Percentiles rank a stretch among this genome's conserved stretches.
phyloP scores from a whole-genome alignment of 2,888 invertebrate species.

The Leistus spinibarbis region DNA sequence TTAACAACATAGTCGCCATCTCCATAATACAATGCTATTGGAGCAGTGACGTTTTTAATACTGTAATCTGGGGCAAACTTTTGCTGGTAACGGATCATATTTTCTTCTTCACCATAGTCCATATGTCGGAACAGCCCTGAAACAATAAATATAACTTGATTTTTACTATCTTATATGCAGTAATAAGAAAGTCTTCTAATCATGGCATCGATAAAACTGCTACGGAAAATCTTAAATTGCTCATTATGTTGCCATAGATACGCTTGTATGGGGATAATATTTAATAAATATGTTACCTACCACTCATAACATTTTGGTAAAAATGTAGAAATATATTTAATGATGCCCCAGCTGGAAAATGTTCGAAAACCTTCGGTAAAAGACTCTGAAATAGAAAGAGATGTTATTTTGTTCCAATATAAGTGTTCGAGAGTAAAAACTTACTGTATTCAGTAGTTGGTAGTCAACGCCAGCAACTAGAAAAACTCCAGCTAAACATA shows the following conservation, averaged over 20 bases:
- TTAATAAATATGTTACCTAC: conserved; percentile 43
- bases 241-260: too few relatives aligned
- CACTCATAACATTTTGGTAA: conserved; percentile 50
- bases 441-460: conserved; percentile 64
- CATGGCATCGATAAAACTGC: too few relatives aligned
- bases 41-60: conserved; percentile 57
- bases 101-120: conserved; percentile 28
- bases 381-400: conserved; percentile 48
- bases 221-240: neutral
- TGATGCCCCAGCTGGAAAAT: conserved; percentile 61
- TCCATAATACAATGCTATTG: conserved; percentile 60
- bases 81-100: conserved; percentile 45
- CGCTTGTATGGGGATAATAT: too few relatives aligned
- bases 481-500: conserved; percentile 68
- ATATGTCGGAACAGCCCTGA: conserved; percentile 12
- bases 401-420: neutral
- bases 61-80: conserved; percentile 55
- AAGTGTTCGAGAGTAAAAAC: conserved; percentile 10
- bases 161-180: too few relatives aligned
- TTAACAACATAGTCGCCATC: conserved; percentile 62
- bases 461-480: conserved; percentile 64
- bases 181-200: too few relatives aligned
- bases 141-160: neutral
- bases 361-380: conserved; percentile 49
- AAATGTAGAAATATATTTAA: conserved; percentile 58